Conservation (phyloP, 2,888 invertebrate genomes). For the Muschampia plurimacula region DNA sequence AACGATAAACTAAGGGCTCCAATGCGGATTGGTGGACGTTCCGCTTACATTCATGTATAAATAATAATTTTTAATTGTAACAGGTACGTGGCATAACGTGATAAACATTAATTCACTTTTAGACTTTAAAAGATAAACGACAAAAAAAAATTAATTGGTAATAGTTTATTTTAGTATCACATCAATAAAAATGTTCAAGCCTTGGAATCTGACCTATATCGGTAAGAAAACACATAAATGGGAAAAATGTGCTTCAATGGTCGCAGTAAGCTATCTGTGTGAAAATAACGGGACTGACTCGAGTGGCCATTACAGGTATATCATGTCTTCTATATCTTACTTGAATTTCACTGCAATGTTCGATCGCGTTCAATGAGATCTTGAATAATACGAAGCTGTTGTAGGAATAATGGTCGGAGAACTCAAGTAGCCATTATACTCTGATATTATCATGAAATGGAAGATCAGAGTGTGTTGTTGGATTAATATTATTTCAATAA, state of each 20-base stretch:
- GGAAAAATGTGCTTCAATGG: conserved; percentile 59
- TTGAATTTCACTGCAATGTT: conserved; percentile 46
- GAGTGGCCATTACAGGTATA: conserved; percentile 82
- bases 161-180: neutral
- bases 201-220: conserved; percentile 4
- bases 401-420: conserved; percentile 10
- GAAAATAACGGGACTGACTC: conserved; percentile 78
- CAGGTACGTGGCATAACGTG: too few relatives aligned
- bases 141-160: neutral
- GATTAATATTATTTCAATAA: too few relatives aligned
- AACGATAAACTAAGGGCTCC: too few relatives aligned
- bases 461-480: neutral
- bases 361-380: conserved; percentile 14
- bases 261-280: conserved; percentile 79
- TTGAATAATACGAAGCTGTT: conserved; percentile 11
- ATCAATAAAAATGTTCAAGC: conserved; percentile 22
- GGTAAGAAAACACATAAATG: conserved; percentile 13
- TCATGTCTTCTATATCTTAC: conserved; percentile 69
- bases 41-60: too few relatives aligned
- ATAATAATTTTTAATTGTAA: too few relatives aligned
- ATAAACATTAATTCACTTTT: too few relatives aligned
- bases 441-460: neutral
- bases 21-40: too few relatives aligned
- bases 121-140: neutral
- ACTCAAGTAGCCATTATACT: conserved; percentile 11